Percentiles rank a stretch among this genome's conserved stretches.
Evolutionary conservation across 1,140 invertebrate genomes (phyloP).

Genomic region (Zaprionus nigranus): DNA sequence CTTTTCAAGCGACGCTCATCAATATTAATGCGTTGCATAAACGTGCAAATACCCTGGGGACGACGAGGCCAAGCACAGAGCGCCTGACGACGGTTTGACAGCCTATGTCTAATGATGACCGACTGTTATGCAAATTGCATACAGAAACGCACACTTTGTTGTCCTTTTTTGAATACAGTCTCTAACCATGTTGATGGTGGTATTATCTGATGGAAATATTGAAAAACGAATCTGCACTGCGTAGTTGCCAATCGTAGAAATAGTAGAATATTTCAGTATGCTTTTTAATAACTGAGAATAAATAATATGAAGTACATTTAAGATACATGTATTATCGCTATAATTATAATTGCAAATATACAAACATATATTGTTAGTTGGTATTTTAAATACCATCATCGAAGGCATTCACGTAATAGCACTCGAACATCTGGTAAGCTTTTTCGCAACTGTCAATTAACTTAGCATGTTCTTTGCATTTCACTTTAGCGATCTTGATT

Average conservation of each 20-base stretch:
- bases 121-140: constrained; percentile 74
- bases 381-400: no score
- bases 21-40: constrained; percentile 78
- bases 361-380: no score
- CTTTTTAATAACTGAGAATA: no score
- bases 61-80: constrained; percentile 53
- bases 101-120: constrained; percentile 62
- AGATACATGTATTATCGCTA: no score
- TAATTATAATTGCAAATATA: no score
- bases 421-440: constrained; percentile 63
- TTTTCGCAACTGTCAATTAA: constrained; percentile 63
- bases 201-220: not conserved
- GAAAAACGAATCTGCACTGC: not conserved
- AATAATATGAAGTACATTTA: no score
- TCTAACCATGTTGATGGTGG: not conserved
- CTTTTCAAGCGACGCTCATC: constrained; percentile 60
- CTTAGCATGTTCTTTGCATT: constrained; percentile 51
- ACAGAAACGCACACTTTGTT: constrained; percentile 37
- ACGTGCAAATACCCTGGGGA: constrained; percentile 76
- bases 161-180: not conserved
- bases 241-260: not conserved
- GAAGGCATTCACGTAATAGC: constrained; percentile 45
- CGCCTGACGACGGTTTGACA: constrained; percentile 73
- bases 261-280: no score
- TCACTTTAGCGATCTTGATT: constrained; percentile 49